Evolutionary conservation across 2,113 vertebrate genomes (phyloP).

Genomic region (Sebastes fasciatus): DNA sequence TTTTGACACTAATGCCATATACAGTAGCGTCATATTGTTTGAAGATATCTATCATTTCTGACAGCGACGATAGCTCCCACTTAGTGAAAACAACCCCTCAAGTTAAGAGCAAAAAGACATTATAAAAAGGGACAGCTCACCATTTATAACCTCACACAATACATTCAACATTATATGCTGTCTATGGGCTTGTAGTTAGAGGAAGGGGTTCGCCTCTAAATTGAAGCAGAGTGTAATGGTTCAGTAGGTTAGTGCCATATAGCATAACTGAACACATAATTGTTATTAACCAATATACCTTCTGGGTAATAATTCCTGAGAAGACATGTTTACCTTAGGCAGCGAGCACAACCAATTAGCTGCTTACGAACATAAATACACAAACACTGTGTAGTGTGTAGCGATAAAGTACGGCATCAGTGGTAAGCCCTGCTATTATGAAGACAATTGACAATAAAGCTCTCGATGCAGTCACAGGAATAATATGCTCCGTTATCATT

Average conservation of each 20-base stretch:
- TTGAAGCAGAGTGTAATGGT: conserved; percentile 16
- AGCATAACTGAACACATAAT: conserved; percentile 49
- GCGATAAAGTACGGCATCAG: conserved; percentile 53
- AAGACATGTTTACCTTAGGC: conserved; percentile 60
- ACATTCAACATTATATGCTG: neutral
- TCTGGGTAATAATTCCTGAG: conserved; percentile 57
- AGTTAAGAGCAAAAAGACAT: conserved; percentile 13
- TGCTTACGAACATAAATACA: conserved; percentile 43
- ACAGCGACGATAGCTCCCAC: neutral
- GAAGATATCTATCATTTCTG: neutral
- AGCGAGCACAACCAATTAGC: conserved; percentile 60
- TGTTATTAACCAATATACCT: conserved; percentile 62
- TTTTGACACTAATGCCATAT: too few relatives aligned
- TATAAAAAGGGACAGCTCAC: neutral
- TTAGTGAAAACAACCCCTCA: neutral
- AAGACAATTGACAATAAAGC: conserved; percentile 60
- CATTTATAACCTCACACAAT: neutral
- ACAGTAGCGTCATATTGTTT: neutral
- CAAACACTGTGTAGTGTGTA: neutral
- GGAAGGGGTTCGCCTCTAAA: neutral
- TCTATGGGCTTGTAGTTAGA: conserved; percentile 17
- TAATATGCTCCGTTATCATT: conserved; percentile 63
- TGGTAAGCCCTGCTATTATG: conserved; percentile 54
- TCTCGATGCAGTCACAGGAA: conserved; percentile 43
- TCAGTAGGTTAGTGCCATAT: conserved; percentile 11